phyloP scores from a whole-genome alignment of 1,140 invertebrate genomes.

The Zaprionus nigranus region DNA sequence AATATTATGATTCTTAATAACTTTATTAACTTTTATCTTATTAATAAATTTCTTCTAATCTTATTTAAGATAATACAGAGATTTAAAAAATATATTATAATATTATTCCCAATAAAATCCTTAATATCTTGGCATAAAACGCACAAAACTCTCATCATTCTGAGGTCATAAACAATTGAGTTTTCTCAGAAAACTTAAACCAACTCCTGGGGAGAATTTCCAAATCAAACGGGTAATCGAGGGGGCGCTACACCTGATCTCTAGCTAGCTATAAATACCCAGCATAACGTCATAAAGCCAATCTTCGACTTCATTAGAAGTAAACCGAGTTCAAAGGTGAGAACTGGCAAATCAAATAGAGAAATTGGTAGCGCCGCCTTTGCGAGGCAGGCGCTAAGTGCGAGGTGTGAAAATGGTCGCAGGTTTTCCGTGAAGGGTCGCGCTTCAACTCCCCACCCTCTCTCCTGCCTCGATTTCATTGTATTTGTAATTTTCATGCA shows the following conservation, averaged over 20 bases:
- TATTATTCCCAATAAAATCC: neutral
- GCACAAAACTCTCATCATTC: neutral
- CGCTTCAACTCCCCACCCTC: neutral
- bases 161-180: neutral
- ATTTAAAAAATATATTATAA: neutral
- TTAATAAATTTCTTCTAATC: no score
- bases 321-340: conserved; percentile 71
- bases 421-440: conserved; percentile 23
- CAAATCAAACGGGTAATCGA: conserved; percentile 11
- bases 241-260: conserved; percentile 41
- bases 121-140: neutral
- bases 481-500: conserved; percentile 72
- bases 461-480: conserved; percentile 54
- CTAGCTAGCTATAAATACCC: conserved; percentile 25
- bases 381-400: conserved; percentile 58
- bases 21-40: no score
- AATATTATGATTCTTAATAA: no score
- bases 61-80: no score
- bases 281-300: conserved; percentile 43
- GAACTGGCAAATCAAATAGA: conserved; percentile 69
- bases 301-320: conserved; percentile 74
- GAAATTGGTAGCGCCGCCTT: conserved; percentile 62
- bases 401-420: conserved; percentile 64
- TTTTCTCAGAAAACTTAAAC: conserved; percentile 17
- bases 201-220: neutral